Conservation (phyloP, 2,888 invertebrate species). For the Trichacis sp. region DNA sequence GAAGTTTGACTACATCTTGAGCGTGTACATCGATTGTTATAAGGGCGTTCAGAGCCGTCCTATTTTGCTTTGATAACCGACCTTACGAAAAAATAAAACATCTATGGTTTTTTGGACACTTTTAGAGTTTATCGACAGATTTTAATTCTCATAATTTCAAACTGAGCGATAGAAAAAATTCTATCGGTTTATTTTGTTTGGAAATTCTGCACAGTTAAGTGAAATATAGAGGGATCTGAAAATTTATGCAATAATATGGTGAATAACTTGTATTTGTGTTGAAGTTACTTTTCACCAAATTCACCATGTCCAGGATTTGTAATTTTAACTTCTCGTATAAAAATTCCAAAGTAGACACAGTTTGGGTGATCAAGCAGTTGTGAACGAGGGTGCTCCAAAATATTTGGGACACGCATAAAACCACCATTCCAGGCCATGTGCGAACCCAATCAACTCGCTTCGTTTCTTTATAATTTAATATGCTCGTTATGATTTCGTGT, state of each 20-base stretch:
- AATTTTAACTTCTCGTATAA: constrained; percentile 72
- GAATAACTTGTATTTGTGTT: too few species aligned
- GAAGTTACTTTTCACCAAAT: constrained; percentile 74
- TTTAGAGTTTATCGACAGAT: too few species aligned
- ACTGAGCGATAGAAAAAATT: too few species aligned
- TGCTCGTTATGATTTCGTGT: constrained; percentile 77
- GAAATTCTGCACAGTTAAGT: too few species aligned
- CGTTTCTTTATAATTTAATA: constrained; percentile 74
- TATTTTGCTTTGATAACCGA: constrained; percentile 77
- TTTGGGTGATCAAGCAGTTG: constrained; percentile 74
- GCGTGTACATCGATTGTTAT: constrained; percentile 90
- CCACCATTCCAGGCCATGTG: constrained; percentile 86
- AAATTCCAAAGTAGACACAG: constrained; percentile 71
- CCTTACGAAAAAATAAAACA: constrained; percentile 69
- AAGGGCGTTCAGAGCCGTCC: constrained; percentile 84
- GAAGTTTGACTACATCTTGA: constrained; percentile 81
- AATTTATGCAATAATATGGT: too few species aligned
- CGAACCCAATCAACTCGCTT: constrained; percentile 79
- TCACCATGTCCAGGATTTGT: constrained; percentile 82
- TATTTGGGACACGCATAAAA: constrained; percentile 83
- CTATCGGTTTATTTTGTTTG: too few species aligned
- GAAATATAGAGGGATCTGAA: too few species aligned
- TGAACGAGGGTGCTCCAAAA: constrained; percentile 88
- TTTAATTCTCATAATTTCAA: too few species aligned
- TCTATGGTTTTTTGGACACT: too few species aligned